A percentile compares a stretch with the other conserved stretches of the same genome.
These are phyloP conservation scores for Epinephelus coioides DNA, from an alignment of 2,797 vertebrate species.

Conservation along the genomic window DNA sequence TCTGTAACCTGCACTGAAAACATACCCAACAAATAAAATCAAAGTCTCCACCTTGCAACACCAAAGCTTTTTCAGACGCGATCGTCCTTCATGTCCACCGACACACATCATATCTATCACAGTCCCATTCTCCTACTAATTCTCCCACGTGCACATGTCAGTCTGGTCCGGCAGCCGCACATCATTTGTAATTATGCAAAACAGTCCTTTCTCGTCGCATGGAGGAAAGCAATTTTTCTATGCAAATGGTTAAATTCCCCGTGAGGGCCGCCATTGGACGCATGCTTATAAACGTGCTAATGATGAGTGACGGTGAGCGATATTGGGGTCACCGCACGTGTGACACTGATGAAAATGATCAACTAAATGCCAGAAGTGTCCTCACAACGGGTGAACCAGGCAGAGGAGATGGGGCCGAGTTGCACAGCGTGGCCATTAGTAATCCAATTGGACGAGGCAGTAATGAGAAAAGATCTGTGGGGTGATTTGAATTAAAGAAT, in stretches of 20 bases:
- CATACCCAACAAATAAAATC: background rate
- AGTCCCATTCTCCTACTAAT: conserved; percentile 45
- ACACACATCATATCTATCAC: conserved; percentile 36
- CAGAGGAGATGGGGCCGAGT: conserved; percentile 71
- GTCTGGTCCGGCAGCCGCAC: conserved; percentile 79
- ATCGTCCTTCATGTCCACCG: conserved; percentile 29
- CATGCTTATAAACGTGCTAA: conserved; percentile 87
- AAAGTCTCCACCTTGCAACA: background rate
- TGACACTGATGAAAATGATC: conserved; percentile 89
- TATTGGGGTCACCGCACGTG: conserved; percentile 85
- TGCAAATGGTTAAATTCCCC: conserved; percentile 91
- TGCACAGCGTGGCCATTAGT: conserved; percentile 81
- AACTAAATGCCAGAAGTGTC: conserved; percentile 90
- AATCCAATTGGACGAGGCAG: conserved; percentile 82
- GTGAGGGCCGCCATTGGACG: conserved; percentile 78
- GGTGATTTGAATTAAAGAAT: conserved; percentile 84
- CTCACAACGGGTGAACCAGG: conserved; percentile 58
- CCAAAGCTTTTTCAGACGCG: background rate
- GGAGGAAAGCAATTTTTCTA: conserved; percentile 90
- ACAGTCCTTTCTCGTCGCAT: conserved; percentile 78
- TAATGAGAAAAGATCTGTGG: conserved; percentile 85
- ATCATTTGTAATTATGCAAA: conserved; percentile 93
- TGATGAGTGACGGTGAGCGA: conserved; percentile 88
- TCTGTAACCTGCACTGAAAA: background rate
- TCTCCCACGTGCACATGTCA: conserved; percentile 83